Percentiles rank a stretch among this genome's conserved stretches.
phyloP scores from a whole-genome alignment of 1,140 invertebrate genomes.

The Magallana gigas region DNA sequence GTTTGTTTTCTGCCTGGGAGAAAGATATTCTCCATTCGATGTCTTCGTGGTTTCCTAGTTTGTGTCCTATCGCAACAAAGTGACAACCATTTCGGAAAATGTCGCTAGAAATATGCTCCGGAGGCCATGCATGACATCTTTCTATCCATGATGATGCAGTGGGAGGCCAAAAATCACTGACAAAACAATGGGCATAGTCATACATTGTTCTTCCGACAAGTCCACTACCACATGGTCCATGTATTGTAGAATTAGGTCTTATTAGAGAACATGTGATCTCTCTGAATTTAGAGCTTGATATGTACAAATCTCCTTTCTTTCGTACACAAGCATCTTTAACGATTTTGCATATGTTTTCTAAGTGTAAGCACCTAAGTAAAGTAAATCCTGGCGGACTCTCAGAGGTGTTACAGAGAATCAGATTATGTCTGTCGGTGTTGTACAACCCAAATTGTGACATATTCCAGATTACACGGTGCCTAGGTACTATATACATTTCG shows the following conservation, averaged over 20 bases:
- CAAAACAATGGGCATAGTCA: slow-evolving; percentile 28
- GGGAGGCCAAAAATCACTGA: slow-evolving; percentile 32
- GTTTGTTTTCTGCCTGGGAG: slow-evolving; percentile 40
- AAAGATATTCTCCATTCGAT: slow-evolving; percentile 54
- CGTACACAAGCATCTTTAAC: background rate
- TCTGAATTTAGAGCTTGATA: background rate
- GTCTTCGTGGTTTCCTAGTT: background rate
- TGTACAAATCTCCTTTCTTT: background rate
- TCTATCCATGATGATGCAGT: slow-evolving; percentile 23
- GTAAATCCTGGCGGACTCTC: background rate
- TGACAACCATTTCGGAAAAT: slow-evolving; percentile 44
- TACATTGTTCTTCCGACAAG: background rate
- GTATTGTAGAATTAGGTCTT: background rate
- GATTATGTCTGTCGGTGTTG: background rate
- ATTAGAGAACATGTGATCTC: background rate
- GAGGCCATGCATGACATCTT: slow-evolving; percentile 29
- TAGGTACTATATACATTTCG: background rate
- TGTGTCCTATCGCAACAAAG: slow-evolving; percentile 45
- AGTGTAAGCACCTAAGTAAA: background rate
- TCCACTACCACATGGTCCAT: slow-evolving; percentile 34
- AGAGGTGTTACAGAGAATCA: background rate
- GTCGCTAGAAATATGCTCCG: background rate
- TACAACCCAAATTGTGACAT: background rate
- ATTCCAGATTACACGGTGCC: background rate
- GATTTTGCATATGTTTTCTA: too few relatives aligned